A percentile compares a stretch with the other conserved stretches of the same genome.
phyloP scores from a whole-genome alignment of 2,797 vertebrate species.

The Tangara arthus region DNA sequence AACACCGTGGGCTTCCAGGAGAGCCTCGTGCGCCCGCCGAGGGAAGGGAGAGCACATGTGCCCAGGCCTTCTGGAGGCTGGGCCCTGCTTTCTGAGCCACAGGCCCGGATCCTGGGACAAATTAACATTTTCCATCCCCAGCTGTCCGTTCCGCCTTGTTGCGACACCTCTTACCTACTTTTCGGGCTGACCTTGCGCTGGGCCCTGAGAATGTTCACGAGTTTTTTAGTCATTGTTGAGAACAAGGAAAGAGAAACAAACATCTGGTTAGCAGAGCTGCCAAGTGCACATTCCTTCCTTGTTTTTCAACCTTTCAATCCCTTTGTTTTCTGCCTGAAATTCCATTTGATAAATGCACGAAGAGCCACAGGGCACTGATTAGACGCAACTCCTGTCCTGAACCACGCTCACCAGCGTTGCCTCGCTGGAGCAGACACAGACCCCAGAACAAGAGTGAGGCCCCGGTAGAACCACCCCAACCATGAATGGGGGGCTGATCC shows the following conservation, averaged over 20 bases:
- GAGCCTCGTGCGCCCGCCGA: not conserved
- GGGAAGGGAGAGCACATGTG: not conserved
- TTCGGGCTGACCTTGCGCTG: conserved; percentile 20
- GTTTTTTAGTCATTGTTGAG: conserved; percentile 56
- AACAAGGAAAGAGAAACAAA: conserved; percentile 52
- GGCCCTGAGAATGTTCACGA: conserved; percentile 35
- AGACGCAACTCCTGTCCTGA: not conserved
- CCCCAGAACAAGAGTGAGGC: not conserved
- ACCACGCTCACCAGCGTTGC: not conserved
- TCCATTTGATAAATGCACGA: conserved; percentile 17
- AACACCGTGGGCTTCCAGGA: not conserved
- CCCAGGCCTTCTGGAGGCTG: not conserved
- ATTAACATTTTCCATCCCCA: conserved; percentile 53
- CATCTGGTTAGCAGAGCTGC: conserved; percentile 68
- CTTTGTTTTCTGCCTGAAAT: conserved; percentile 59
- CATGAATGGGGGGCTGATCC: not conserved
- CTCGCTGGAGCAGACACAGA: not conserved
- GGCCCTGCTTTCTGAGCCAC: not conserved
- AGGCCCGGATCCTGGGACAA: not conserved
- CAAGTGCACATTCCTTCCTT: conserved; percentile 52
- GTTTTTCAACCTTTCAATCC: conserved; percentile 57
- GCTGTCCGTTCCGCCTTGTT: conserved; percentile 14
- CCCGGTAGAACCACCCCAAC: not conserved
- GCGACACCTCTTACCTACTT: conserved; percentile 63
- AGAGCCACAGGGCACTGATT: conserved; percentile 38